Base-by-base conservation (phyloP, 2,888 invertebrate species). In the Xestoiulus laeticollis region DNA sequence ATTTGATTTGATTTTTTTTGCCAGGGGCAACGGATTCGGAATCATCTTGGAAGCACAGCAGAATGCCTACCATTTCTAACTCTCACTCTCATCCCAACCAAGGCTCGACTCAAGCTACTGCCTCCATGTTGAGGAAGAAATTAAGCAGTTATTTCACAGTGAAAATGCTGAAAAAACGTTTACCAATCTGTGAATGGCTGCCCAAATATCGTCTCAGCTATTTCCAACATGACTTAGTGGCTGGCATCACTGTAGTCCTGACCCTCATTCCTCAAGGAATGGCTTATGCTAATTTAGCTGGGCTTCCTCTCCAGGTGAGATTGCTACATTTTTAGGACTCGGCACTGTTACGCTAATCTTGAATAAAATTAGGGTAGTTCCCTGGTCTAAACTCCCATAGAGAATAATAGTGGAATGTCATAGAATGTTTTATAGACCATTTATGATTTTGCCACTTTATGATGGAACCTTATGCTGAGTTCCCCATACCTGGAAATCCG, bases 221-320 rank as follows among this genome's bases (percentile, higher is more conserved):
- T 88, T 89, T 92, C 12, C 91, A 92, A 89, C 91, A 91, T 87
- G 93, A 93, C 90, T 53, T 92, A 44, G 92, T 93, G 87, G 93
- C 93, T 44, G 93, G 93, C n/a, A 89, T 93, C 86, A 93, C 93
- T 0, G 93, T 93, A 5, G 93, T 92, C 0, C 91, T 93, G 59
- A 93, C 93, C 2, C 93, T 93, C 19, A 92, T 93, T 44, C 93
- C 93, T 2, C 93, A 98, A 93, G 97, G 96, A 14, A 92, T 98
- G 90, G 98, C 98, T 0, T 98, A 98, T 91, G 97, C 98, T 10
- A 96, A 96, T n/a, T 93, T 98, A 88, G 98, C 97, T 43, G 97
- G 97, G 85, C 93, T 98, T 87, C 95, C 96, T 26, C 95, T 97
- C 43, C 96, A 97, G 94, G 95, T 95, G 91, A 68, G 68, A 68